Percentiles rank a stretch among this genome's conserved stretches.
Conservation (phyloP, 1,140 invertebrate genomes). For the Diplogasteroides magnus region DNA sequence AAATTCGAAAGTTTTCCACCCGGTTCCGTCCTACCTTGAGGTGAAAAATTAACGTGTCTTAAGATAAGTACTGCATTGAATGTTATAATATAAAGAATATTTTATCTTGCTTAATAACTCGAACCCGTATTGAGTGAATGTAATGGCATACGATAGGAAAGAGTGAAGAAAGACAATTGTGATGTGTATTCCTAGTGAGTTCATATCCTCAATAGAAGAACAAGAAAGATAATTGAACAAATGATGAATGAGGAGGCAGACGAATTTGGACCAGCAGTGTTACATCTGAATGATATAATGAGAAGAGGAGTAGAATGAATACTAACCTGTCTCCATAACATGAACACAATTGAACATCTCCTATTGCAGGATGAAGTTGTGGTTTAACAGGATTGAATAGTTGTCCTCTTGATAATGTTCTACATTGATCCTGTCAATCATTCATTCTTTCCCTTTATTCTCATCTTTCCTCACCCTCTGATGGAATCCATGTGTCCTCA, state of each 20-base stretch:
- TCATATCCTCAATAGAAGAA: not conserved
- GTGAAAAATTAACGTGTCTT: no score
- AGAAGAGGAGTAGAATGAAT: not conserved
- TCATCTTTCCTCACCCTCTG: conserved; percentile 33
- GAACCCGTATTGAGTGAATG: no score
- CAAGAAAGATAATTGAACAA: not conserved
- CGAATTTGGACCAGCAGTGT: not conserved
- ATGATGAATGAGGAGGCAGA: not conserved
- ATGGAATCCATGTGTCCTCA: conserved; percentile 50
- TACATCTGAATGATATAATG: not conserved
- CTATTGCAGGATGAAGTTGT: conserved; percentile 24
- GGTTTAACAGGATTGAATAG: conserved; percentile 42
- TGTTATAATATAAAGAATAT: no score
- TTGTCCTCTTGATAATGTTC: conserved; percentile 38
- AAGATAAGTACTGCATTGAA: no score
- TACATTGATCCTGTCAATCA: conserved; percentile 42
- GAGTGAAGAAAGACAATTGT: no score
- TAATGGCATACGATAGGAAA: not conserved
- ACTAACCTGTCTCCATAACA: conserved; percentile 25
- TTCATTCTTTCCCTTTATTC: not conserved
- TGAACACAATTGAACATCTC: conserved; percentile 26
- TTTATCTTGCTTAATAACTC: no score
- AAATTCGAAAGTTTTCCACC: no score
- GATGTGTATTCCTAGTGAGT: no score
- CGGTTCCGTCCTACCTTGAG: no score